Base-by-base conservation (phyloP, 2,888 invertebrate species). In the Notodonta ziczac region DNA sequence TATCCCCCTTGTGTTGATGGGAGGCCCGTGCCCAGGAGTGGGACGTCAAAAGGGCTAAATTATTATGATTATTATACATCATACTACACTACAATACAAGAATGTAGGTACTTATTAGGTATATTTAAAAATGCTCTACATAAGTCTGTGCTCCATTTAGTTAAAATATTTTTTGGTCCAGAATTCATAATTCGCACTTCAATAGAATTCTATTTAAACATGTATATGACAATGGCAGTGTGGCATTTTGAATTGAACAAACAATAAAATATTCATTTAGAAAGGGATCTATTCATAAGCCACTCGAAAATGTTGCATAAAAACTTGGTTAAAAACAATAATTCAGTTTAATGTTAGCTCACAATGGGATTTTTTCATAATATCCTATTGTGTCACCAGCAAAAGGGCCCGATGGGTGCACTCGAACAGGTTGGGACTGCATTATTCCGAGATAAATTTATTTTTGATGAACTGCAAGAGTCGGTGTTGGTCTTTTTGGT, bases 381-480 rank as follows among this genome's bases (percentile, higher is more conserved):
- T 69, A 61, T 53, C 62, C 72, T n/a, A 74, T 88, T 87, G 85
- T 86, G 67, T 65, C 9, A 53, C 54, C 65, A 69, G 83, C 86
- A 88, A 89, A 83, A 81, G 81, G 77, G 66, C 63, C 78, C 76
- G 83, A 83, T 90, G 90, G 90, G 91, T 91, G 13, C 52, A 52
- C 46, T 46, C 46, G n/a, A 5, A 52, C 52, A 52, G 52, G 52
- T 61, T 65, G 75, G 78, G 76, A 80, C 81, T 81, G 81, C 72
- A 90, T 90, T 90, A 88, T 91, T 83, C 77, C 63, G 77, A 77
- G 82, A 84, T 91, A 92, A 92, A 93, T 93, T 82, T 87, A 87
- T 87, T 83, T 93, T 93, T 93, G 93, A 93, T 93, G 93, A 93
- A 93, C 91, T 93, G 91, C 89, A 91, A 91, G 87, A 92, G 91